These are phyloP conservation scores for Chironomus striatipennis DNA, from an alignment of 1,140 invertebrate species.

Conservation along the genomic window DNA sequence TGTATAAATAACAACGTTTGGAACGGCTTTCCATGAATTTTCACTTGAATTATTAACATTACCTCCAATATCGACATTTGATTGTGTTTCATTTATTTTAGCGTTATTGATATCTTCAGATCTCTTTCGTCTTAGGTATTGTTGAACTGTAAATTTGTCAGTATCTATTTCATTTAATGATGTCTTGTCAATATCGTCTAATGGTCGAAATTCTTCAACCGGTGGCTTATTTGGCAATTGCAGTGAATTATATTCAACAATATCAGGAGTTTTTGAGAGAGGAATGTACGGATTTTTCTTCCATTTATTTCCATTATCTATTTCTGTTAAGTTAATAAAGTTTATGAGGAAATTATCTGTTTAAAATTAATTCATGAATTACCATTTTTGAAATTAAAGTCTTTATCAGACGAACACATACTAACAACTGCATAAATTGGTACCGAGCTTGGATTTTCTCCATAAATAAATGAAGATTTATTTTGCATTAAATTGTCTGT, in stretches of 20 bases:
- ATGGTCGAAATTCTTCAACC: not conserved
- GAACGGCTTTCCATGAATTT: not conserved
- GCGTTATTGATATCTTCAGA: not conserved
- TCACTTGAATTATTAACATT: not conserved
- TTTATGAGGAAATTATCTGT: not conserved
- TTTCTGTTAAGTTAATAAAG: not conserved
- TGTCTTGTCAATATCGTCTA: not conserved
- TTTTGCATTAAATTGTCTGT: constrained; percentile 45
- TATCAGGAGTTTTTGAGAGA: not conserved
- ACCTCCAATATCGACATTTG: not conserved
- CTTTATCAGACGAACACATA: constrained; percentile 32
- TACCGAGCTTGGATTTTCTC: constrained; percentile 48
- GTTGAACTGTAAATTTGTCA: not conserved
- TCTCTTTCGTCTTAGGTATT: not conserved
- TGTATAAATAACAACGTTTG: not conserved
- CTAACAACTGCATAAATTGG: constrained; percentile 52
- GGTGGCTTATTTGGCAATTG: not conserved
- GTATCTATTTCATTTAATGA: not conserved
- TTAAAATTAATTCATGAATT: not conserved
- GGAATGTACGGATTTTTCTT: constrained; percentile 12
- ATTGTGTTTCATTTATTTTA: not conserved
- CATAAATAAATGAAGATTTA: constrained; percentile 49
- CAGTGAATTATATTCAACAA: not conserved
- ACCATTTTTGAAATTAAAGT: constrained; percentile 13
- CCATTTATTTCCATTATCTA: not conserved